phyloP scores from a whole-genome alignment of 2,113 vertebrate genomes.

The Spermophilus dauricus region DNA sequence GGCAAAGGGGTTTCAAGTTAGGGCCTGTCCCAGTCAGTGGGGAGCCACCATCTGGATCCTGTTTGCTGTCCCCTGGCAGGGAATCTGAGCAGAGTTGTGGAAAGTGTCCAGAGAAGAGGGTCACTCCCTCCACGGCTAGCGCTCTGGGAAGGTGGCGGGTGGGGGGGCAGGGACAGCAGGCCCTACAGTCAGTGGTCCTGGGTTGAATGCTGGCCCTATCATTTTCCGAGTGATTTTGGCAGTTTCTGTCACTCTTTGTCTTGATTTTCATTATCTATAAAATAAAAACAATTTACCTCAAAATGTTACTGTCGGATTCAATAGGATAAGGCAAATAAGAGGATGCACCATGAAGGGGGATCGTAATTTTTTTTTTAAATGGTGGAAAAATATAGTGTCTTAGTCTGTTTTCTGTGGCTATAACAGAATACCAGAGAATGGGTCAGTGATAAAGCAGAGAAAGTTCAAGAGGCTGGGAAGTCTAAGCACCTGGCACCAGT shows the following conservation, averaged over 20 bases:
- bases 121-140: background rate
- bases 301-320: background rate
- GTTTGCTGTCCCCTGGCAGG: conserved; percentile 60
- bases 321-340: accelerated
- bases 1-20: conserved; percentile 44
- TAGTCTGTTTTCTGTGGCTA: background rate
- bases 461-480: background rate
- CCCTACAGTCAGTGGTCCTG: background rate
- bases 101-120: background rate
- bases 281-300: background rate
- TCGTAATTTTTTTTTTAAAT: background rate
- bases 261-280: background rate
- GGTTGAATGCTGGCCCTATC: background rate
- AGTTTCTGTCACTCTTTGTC: background rate
- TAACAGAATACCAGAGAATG: background rate
- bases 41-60: conserved; percentile 52
- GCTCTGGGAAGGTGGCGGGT: accelerated
- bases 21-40: background rate
- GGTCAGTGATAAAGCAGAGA: background rate
- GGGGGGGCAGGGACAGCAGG: background rate
- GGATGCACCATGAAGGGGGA: background rate
- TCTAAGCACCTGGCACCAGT: background rate
- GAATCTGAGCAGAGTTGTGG: conserved; percentile 12
- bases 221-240: background rate
- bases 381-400: background rate